A percentile compares a stretch with the other conserved stretches of the same genome.
Conservation (phyloP, 2,888 invertebrate species). For the Tinea pellionella region DNA sequence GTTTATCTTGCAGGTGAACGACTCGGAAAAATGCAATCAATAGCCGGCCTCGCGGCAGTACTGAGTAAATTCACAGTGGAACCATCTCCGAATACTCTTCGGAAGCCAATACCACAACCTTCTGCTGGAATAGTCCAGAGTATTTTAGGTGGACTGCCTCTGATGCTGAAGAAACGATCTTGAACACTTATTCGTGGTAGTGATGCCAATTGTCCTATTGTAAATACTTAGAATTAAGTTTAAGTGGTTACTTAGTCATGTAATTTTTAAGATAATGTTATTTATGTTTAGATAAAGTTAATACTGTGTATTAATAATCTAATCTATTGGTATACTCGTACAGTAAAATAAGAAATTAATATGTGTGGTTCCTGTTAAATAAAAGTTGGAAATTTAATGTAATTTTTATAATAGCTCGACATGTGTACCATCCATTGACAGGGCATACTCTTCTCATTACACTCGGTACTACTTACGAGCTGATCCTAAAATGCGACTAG, state of each 20-base stretch:
- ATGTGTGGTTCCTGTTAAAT: too few relatives aligned
- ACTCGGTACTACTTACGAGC: too few relatives aligned
- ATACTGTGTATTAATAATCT: background rate
- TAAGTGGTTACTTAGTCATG: background rate
- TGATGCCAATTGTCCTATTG: background rate
- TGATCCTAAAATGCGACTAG: too few relatives aligned
- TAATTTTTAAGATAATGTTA: background rate
- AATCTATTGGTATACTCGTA: too few relatives aligned
- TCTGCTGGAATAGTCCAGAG: constrained; percentile 17
- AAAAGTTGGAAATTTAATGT: too few relatives aligned
- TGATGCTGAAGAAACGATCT: constrained; percentile 16
- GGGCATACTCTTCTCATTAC: too few relatives aligned
- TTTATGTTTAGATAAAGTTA: background rate
- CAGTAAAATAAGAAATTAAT: too few relatives aligned
- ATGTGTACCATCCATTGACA: too few relatives aligned
- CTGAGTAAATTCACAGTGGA: constrained; percentile 23
- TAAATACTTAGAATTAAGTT: background rate
- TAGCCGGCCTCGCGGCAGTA: constrained; percentile 23
- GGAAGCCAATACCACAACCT: constrained; percentile 19
- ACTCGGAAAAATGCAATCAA: constrained; percentile 21
- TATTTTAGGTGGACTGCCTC: constrained; percentile 19
- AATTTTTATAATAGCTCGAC: too few relatives aligned
- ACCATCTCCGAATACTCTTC: constrained; percentile 18
- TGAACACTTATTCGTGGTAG: background rate
- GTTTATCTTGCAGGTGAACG: constrained; percentile 20